Evolutionary conservation across 2,113 vertebrate species (phyloP).

Genomic region (Bufo gargarizans): DNA sequence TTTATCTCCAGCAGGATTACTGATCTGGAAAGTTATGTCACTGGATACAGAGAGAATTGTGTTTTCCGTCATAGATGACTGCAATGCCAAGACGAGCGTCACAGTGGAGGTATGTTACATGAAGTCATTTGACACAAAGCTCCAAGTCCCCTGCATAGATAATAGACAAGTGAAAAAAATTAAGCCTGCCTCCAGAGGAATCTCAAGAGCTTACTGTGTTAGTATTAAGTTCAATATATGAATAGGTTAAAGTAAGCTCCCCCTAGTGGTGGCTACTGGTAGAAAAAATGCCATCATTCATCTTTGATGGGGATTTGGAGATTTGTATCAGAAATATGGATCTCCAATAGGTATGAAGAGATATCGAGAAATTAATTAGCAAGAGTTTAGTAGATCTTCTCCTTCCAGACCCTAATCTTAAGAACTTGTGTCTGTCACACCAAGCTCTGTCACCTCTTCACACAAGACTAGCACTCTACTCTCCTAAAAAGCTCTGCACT

Average conservation of each 20-base stretch:
- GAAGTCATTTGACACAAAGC: neutral
- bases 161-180: neutral
- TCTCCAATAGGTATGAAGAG: too few species aligned
- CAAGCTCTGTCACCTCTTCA: too few species aligned
- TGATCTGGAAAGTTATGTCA: constrained; percentile 79
- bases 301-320: too few species aligned
- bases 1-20: constrained; percentile 81
- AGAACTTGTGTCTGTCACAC: too few species aligned
- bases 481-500: too few species aligned
- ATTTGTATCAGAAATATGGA: too few species aligned
- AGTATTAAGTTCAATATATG: neutral
- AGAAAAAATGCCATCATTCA: too few species aligned
- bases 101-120: constrained; percentile 73
- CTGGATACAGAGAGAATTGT: constrained; percentile 69
- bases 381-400: too few species aligned
- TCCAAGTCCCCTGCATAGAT: neutral
- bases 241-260: neutral
- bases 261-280: too few species aligned
- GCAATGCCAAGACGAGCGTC: constrained; percentile 72
- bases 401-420: too few species aligned
- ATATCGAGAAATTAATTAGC: too few species aligned
- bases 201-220: neutral
- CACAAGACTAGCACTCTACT: too few species aligned
- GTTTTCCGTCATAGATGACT: constrained; percentile 80
- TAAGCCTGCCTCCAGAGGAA: neutral